A percentile compares a stretch with the other conserved stretches of the same genome.
These are phyloP conservation scores for Gryon sp. DNA, from an alignment of 1,140 invertebrate species.

Conservation along the genomic window DNA sequence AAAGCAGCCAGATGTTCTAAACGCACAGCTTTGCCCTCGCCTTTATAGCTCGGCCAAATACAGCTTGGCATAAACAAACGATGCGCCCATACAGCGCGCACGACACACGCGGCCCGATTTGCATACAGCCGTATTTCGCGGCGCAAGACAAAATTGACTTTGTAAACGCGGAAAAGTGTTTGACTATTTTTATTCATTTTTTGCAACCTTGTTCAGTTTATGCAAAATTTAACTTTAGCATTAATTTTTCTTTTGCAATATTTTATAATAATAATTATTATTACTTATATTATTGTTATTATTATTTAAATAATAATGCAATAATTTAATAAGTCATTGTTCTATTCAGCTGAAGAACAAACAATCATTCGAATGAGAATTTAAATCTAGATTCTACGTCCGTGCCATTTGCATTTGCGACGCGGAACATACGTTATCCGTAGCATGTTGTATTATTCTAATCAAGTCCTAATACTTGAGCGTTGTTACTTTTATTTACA, in stretches of 20 bases:
- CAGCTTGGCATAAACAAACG: conserved; percentile 59
- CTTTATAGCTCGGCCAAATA: conserved; percentile 58
- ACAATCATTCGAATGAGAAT: conserved; percentile 29
- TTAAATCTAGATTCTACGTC: conserved; percentile 32
- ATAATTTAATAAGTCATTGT: no score
- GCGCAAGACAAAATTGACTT: conserved; percentile 46
- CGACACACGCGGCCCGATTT: conserved; percentile 49
- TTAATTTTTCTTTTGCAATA: no score
- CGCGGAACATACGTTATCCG: conserved; percentile 67
- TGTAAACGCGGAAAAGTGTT: conserved; percentile 36
- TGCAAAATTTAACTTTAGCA: no score
- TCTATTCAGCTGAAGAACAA: background rate
- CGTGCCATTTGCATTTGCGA: conserved; percentile 68
- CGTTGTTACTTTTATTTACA: conserved; percentile 70
- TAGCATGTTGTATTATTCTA: conserved; percentile 75
- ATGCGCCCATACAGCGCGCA: conserved; percentile 51
- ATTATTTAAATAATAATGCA: no score
- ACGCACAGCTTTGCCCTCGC: conserved; percentile 14
- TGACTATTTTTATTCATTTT: no score
- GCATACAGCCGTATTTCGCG: conserved; percentile 58
- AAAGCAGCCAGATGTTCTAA: conserved; percentile 60
- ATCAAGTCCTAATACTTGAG: conserved; percentile 70
- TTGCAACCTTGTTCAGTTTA: no score
- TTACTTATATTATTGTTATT: no score
- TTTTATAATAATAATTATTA: no score